Percentiles rank a stretch among this genome's conserved stretches.
phyloP scores from a whole-genome alignment of 2,113 vertebrate genomes.

The Ameiurus melas region DNA sequence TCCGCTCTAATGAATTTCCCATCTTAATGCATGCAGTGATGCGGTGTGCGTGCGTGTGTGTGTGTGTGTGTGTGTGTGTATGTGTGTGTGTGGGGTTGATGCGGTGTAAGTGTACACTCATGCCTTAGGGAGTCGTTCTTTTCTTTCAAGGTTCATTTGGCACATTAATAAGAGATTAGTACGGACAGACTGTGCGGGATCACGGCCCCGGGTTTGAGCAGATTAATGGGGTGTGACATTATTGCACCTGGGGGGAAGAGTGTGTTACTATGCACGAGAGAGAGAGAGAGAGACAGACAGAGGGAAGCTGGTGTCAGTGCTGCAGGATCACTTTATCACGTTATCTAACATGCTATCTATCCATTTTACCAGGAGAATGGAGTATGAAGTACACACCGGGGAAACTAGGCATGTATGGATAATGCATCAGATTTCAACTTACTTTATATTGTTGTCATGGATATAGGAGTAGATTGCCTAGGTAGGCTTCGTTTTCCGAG shows the following conservation, averaged over 20 bases:
- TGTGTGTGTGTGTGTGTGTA: conserved; percentile 30
- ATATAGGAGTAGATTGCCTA: background rate
- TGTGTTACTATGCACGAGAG: conserved; percentile 73
- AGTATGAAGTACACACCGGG: background rate
- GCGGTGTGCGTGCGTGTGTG: conserved; percentile 18
- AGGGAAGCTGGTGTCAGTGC: background rate
- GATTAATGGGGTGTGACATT: conserved; percentile 87
- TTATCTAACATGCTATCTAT: background rate
- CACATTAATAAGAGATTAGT: conserved; percentile 83
- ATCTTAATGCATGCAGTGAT: conserved; percentile 28
- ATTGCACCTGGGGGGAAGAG: conserved; percentile 80
- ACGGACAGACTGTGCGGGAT: conserved; percentile 57
- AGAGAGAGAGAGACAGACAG: conserved; percentile 44
- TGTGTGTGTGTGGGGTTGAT: conserved; percentile 35
- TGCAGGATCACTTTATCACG: background rate
- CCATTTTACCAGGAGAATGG: background rate
- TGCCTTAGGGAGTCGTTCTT: conserved; percentile 75
- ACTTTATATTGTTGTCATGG: background rate
- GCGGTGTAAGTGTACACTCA: conserved; percentile 51
- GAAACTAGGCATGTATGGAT: background rate
- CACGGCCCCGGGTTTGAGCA: conserved; percentile 76
- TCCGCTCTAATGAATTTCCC: conserved; percentile 35
- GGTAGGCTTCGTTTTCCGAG: background rate
- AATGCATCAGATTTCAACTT: background rate
- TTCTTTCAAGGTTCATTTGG: conserved; percentile 79